Base-by-base conservation (phyloP, 2,888 invertebrate genomes). In the Drosophila gaucha region DNA sequence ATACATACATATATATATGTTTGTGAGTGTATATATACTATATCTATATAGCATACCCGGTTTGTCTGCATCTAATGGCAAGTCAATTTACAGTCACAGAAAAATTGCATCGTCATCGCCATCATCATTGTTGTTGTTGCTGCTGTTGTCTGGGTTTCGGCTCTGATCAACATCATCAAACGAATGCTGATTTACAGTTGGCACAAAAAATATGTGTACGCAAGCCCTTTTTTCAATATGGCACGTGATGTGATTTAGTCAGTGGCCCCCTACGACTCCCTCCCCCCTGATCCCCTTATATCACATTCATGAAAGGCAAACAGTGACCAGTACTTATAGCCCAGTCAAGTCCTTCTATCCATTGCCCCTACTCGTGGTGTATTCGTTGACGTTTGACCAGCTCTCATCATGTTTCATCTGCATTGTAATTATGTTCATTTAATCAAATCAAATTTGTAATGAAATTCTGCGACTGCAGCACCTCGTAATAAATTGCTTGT, bases 381-480 rank as follows among this genome's bases (percentile, higher is more conserved):
- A 12, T 18, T 30, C 28, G 31, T 31, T 51, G 18, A 33, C 12
- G 30, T 33, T 26, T 63, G 51, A 39, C 52, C 50, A 54, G 16
- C 58, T 55, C 44, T 51, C 67, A 56, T 58, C 74, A 74, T 68
- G 71, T 79, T 84, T 66, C 62, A 84, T 84, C 82, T 78, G 80
- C 84, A 77, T 71, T 72, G 84, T 69, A 88, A 89, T 88, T 86
- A 88, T 77, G 75, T 76, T 58, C 72, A 68, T 82, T 76, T 78
- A 80, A 86, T 80, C 76, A 80, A 80, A 80, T 78, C 68, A 67
- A 71, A 77, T 65, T 77, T 73, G 65, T 74, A 74, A 77, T 77
- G 77, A 67, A 77, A 77, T 84, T 83, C 68, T 51, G 49, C 68
- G 56, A 56, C 65, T 75, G 69, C 78, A 66, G 50, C 41, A 54